Base-by-base conservation (phyloP, 2,797 vertebrate genomes). In the Euthynnus affinis region DNA sequence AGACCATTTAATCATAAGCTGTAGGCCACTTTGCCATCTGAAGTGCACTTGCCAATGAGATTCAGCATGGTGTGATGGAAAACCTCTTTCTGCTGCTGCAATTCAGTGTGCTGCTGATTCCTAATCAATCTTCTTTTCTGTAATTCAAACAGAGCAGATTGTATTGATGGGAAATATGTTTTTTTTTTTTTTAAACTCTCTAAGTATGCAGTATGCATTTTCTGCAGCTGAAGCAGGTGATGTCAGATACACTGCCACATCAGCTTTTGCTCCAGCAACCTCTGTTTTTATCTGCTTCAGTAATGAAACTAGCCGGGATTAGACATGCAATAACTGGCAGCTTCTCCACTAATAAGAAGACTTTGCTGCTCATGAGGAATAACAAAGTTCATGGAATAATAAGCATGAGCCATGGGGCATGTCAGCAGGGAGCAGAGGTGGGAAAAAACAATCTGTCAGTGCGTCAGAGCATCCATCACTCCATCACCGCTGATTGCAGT, bases 401-500 rank as follows among this genome's bases (percentile, higher is more conserved):
- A 88, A 91, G 71, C 82, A 78, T 42, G 63, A 91, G 89, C 88
- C 91, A 84, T 79, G 87, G 91, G 86, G 87, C 83, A 89, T 87
- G 85, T 89, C 89, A 88, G 83, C 78, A 71, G 87, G 84, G 84
- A 91, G 84, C 84, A 88, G 82, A 84, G 82, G 82, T 90, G 87
- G 84, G 62, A 68, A 82, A 80, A 78, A 84, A 88, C 83, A 91
- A 88, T 86, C 87, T 88, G 81, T 86, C 84, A 83, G 85, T 53
- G 78, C 58, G 74, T 88, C 90, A 84, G 85, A 88, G 85, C 91
- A 91, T 90, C 88, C 82, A 84, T 92, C 92, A 92, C 90, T 93
- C 90, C 89, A 92, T 94, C 93, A 91, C 88, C 40, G 52, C 89
- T 92, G 94, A 95, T 92, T 95, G 93, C 92, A 87, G 88, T 62